Evolutionary conservation across 2,888 invertebrate genomes (phyloP), one percentile per base, ranked within the genome.

Genomic region (Lithophane ornitopus): DNA sequence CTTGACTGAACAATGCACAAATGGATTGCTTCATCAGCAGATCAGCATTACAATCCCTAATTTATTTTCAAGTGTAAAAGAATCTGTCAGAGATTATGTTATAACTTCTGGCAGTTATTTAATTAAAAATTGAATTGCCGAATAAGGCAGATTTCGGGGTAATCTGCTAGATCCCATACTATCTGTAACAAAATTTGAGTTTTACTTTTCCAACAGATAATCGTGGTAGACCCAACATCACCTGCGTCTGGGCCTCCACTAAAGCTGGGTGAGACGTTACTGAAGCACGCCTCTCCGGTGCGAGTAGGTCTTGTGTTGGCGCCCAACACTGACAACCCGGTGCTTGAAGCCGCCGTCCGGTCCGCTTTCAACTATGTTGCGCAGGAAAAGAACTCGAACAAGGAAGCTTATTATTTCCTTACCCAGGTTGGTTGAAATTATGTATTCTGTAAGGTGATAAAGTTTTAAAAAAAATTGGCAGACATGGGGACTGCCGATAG

Each of bases 301-400:
- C 97, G 99, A 80, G 97, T 99, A 56, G 99, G 99, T 3, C 91
- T 99, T 52, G 98, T 99, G 3, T 98, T 99, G 81, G 97, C 97
- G 56, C 97, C 97, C 80, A 96, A 96, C 3, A 91, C 97, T 0
- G 97, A 95, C 46, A 97, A 96, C 77, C 98, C 98, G 0, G 97
- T 98, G 92, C 97, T 98, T 0, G 98, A 98, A 49, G 97, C 98
- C 2, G 99, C 99, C 34, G 96, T 99, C 78, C 97, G 98, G 16
- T 98, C 98, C 88, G 98, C 99, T 0, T 99, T 98, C 94, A 99
- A 99, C 94, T 99, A 98, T 93, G 97, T 99, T 19, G 97, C 97
- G 0, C 98, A 98, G 91, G 97, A 97, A 83, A 98, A 98, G 90
- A 98, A 98, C 90, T 96, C 98, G 0, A 97, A 96, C 69, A 95